phyloP scores from a whole-genome alignment of 2,797 vertebrate species.

The Pipistrellus nathusii region DNA sequence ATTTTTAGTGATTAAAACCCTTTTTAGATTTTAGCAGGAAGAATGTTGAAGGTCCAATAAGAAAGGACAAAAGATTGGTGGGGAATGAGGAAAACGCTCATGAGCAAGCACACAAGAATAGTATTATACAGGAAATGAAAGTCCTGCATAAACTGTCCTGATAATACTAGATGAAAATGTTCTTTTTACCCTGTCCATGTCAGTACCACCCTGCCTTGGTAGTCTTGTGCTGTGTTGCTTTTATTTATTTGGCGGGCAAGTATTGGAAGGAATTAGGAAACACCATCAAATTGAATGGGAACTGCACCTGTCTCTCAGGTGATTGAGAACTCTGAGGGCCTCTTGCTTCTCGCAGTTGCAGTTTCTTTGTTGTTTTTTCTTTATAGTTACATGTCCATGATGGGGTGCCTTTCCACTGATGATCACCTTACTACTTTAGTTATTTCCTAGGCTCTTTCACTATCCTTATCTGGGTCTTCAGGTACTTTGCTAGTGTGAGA shows the following conservation, averaged over 20 bases:
- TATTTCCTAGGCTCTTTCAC: not conserved
- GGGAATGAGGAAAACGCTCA: not conserved
- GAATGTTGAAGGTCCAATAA: not conserved
- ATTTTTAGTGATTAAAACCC: constrained; percentile 15
- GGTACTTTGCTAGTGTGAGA: not conserved
- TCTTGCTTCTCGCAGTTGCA: not conserved
- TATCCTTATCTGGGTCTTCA: constrained; percentile 22
- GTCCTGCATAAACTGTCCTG: not conserved
- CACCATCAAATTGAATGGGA: not conserved
- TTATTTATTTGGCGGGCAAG: not conserved
- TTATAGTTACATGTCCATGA: not conserved
- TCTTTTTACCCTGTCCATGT: not conserved
- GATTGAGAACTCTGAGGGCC: not conserved
- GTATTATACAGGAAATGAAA: not conserved
- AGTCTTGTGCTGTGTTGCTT: not conserved
- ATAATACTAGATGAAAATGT: not conserved
- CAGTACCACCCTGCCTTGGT: not conserved
- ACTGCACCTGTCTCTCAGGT: not conserved
- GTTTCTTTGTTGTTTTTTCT: constrained; percentile 12
- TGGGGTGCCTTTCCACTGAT: not conserved
- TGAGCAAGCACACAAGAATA: not conserved
- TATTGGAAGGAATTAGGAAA: constrained; percentile 9
- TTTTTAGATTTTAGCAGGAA: constrained; percentile 8
- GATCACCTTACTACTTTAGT: not conserved
- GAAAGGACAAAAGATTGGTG: not conserved